Percentiles rank a stretch among this genome's conserved stretches.
These are phyloP conservation scores for Turdus rufiventris DNA, from an alignment of 2,113 vertebrate species.

Conservation along the genomic window DNA sequence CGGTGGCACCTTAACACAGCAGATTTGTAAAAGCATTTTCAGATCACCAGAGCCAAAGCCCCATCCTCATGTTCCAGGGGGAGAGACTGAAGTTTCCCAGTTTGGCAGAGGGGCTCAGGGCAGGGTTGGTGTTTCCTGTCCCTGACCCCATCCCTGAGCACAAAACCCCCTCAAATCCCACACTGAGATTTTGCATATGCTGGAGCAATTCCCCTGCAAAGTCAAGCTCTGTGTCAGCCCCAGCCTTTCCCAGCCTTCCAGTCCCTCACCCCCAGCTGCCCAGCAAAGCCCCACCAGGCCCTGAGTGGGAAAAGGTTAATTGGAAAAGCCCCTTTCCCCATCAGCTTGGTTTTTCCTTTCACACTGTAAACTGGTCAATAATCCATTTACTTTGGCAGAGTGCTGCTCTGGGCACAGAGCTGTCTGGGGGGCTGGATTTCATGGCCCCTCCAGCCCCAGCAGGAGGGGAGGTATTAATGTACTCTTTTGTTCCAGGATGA, in stretches of 20 bases:
- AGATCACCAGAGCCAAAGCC: not conserved
- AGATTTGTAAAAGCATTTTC: not conserved
- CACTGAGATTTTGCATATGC: not conserved
- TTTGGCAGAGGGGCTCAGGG: not conserved
- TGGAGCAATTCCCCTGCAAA: not conserved
- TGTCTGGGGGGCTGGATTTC: not conserved
- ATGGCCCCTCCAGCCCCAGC: accelerated
- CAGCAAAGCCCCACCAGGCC: accelerated
- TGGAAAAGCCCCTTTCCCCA: constrained; percentile 11
- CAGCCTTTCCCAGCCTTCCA: not conserved
- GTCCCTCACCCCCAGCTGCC: not conserved
- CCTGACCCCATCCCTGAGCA: not conserved
- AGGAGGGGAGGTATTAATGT: not conserved
- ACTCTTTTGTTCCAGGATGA: constrained; percentile 38
- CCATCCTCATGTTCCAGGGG: not conserved
- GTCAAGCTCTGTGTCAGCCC: not conserved
- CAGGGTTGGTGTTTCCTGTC: not conserved
- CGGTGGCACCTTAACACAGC: accelerated
- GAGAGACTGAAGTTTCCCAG: accelerated
- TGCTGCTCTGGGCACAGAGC: not conserved
- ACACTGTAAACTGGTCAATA: constrained; percentile 25
- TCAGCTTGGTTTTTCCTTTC: not conserved
- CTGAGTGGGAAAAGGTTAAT: not conserved
- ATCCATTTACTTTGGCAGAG: constrained; percentile 23
- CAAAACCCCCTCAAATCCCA: not conserved